These are phyloP conservation scores for Antheraea yamamai DNA, from an alignment of 2,888 invertebrate species.

Conservation along the genomic window DNA sequence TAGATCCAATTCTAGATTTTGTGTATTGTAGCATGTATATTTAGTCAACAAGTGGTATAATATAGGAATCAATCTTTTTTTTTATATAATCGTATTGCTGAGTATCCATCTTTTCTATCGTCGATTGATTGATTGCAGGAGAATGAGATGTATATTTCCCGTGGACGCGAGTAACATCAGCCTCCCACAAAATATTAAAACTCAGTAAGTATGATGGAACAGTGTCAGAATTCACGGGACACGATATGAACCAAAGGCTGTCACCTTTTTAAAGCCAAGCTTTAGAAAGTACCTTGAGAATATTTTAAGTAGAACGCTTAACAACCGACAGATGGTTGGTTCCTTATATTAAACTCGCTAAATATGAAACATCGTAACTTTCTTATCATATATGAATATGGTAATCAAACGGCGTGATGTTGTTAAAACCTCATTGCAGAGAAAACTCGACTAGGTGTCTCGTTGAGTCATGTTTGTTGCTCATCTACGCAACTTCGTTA, in stretches of 20 bases:
- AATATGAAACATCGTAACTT: slow-evolving; percentile 9
- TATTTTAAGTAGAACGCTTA: not conserved
- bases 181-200: not conserved
- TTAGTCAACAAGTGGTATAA: no score
- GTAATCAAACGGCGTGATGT: slow-evolving; percentile 7
- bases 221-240: not conserved
- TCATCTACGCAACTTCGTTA: not conserved
- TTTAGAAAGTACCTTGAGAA: not conserved
- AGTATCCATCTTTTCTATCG: no score
- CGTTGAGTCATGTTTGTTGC: not conserved
- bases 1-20: no score
- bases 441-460: not conserved
- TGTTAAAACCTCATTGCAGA: not conserved
- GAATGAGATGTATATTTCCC: no score
- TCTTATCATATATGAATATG: slow-evolving; percentile 2
- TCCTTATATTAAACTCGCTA: not conserved
- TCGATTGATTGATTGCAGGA: no score
- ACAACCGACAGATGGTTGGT: not conserved
- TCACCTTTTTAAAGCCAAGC: not conserved
- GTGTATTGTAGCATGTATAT: no score
- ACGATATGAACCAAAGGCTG: not conserved
- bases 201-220: not conserved
- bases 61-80: no score
- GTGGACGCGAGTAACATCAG: no score
- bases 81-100: no score